These are phyloP conservation scores for Leptinotarsa juncta DNA, from an alignment of 2,888 invertebrate species.

Conservation along the genomic window DNA sequence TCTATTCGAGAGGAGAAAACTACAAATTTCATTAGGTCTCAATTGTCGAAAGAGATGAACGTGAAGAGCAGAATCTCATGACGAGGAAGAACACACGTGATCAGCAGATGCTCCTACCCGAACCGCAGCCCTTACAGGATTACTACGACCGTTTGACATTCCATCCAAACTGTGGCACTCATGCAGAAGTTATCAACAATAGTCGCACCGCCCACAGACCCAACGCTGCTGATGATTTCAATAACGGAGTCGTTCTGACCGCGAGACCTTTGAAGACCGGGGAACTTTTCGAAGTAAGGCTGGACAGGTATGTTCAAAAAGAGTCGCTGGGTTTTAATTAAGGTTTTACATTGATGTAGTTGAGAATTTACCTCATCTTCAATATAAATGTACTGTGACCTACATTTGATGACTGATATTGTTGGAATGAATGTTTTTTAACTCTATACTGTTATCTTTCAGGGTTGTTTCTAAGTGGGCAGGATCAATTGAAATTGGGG, in stretches of 20 bases:
- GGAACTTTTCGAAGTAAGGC: conserved; percentile 91
- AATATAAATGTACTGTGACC: too few species aligned
- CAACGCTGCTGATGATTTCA: conserved; percentile 93
- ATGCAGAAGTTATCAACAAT: conserved; percentile 91
- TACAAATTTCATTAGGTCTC: conserved; percentile 70
- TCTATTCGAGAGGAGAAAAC: too few species aligned
- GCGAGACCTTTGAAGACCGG: conserved; percentile 85
- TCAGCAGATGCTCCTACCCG: conserved; percentile 63
- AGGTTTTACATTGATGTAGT: not conserved
- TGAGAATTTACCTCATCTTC: not conserved
- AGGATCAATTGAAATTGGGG: conserved; percentile 93
- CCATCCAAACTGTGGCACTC: conserved; percentile 91
- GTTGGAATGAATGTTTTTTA: too few species aligned
- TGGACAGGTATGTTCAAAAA: conserved; percentile 69
- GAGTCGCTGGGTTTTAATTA: not conserved
- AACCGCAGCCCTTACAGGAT: conserved; percentile 66
- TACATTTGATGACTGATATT: too few species aligned
- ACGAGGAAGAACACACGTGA: conserved; percentile 75
- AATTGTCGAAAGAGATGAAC: conserved; percentile 85
- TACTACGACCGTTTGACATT: conserved; percentile 82
- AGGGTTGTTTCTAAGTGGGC: conserved; percentile 94
- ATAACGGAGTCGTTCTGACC: conserved; percentile 93
- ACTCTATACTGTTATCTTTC: not conserved
- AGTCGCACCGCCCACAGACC: conserved; percentile 92
- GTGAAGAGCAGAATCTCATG: conserved; percentile 81